Base-by-base conservation (phyloP, 2,113 vertebrate genomes). In the Athene noctua region DNA sequence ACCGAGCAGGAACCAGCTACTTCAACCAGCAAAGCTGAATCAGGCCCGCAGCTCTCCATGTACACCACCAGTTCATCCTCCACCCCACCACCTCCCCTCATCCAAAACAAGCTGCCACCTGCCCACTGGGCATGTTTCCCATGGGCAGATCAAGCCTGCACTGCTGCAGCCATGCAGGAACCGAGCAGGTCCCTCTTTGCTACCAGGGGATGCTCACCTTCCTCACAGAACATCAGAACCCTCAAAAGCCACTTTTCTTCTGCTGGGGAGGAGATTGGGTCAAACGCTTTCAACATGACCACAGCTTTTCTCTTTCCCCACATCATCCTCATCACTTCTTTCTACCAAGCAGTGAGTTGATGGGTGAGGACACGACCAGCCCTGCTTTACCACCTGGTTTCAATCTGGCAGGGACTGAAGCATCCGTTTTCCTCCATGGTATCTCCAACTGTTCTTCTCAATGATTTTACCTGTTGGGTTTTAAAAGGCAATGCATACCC, bases 81-180 rank as follows among this genome's bases (percentile, higher is more conserved):
- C 5, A 6, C 30, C 19, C 34, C 2, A 3, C 29, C 36, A 38
- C 4, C 22, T n/a, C 32, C 32, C 44, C 34, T 51, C 42, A 42
- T 1, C 51, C 75, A n/a, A 34, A 88, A 4, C 30, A 49, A 63
- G 36, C 26, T 21, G 22, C 46, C 61, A 62, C 11, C 2, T 36
- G 22, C 61, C 67, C 40, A 21, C 20, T 34, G 11, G 40, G 26
- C 21, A 13, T 0, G 0, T 94, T 80, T 58, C n/a, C 61, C 32
- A 7, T 2, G 5, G 47, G 23, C 30, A 70, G 13, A 29, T 25
- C 17, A 18, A 72, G 7, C 21, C 15, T 8, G 4, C 20, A 8
- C 9, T 0, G 0, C 16, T 36, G 52, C 25, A 86, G 61, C 47
- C 14, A 23, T 3, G 29, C 68, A 86, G 68, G 58, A 68, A 2